These are phyloP conservation scores for Apistogramma diplotaenia DNA, from an alignment of 2,113 vertebrate species.

Conservation along the genomic window DNA sequence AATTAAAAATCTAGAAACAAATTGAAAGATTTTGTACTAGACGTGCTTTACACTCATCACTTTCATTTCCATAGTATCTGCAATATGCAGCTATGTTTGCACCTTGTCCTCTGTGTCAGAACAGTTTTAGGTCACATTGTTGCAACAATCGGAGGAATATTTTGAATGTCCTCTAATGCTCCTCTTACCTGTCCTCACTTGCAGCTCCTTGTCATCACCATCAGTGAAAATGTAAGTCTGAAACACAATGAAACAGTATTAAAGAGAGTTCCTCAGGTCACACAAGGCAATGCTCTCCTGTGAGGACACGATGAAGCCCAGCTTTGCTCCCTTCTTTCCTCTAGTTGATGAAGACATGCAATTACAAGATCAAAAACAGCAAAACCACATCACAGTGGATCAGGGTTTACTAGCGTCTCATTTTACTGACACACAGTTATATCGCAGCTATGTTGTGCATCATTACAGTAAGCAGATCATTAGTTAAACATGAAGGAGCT, in stretches of 20 bases:
- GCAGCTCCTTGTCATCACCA: slow-evolving; percentile 87
- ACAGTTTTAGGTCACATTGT: background rate
- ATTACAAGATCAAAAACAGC: background rate
- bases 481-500: background rate
- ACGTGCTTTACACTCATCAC: too few species aligned
- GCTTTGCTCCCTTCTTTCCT: background rate
- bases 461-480: too few species aligned
- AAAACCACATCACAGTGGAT: background rate
- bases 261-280: background rate
- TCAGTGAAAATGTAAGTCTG: slow-evolving; percentile 97
- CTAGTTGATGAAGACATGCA: accelerated
- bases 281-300: background rate
- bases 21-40: too few species aligned
- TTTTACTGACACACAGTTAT: too few species aligned
- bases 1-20: too few species aligned
- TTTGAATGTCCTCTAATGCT: background rate
- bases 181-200: slow-evolving; percentile 79
- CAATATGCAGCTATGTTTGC: background rate
- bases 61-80: too few species aligned
- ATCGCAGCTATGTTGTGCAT: too few species aligned
- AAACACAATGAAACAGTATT: slow-evolving; percentile 15
- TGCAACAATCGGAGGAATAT: background rate
- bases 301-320: background rate
- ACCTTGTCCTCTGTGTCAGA: background rate
- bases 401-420: too few species aligned